These are phyloP conservation scores for Buceros bicornis DNA, from an alignment of 2,797 vertebrate species.

Conservation along the genomic window DNA sequence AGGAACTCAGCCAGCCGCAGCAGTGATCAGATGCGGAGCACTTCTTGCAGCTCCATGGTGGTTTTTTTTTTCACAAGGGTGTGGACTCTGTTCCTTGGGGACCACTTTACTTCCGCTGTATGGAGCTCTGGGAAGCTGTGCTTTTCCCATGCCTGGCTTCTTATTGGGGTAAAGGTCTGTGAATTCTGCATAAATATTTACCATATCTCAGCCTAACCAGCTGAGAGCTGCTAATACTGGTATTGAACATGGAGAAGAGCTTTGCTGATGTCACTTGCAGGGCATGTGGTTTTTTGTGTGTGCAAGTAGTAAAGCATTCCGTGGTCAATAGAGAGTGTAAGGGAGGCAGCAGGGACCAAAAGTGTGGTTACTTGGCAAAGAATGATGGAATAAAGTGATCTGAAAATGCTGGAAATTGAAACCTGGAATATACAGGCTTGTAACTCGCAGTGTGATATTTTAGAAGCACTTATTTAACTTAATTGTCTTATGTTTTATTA, in stretches of 20 bases:
- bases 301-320: not conserved
- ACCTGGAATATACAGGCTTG: not conserved
- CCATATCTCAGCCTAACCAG: constrained; percentile 50
- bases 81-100: constrained; percentile 55
- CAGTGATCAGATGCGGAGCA: not conserved
- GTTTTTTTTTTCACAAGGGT: not conserved
- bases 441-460: not conserved
- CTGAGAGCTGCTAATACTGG: constrained; percentile 43
- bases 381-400: not conserved
- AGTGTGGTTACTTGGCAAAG: not conserved
- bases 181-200: constrained; percentile 79
- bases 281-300: not conserved
- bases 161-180: constrained; percentile 79
- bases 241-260: not conserved
- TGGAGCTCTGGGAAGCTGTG: constrained; percentile 74
- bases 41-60: not conserved
- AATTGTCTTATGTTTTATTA: not conserved
- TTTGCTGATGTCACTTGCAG: constrained; percentile 8
- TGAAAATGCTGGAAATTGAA: not conserved
- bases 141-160: constrained; percentile 77
- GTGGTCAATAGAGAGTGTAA: not conserved
- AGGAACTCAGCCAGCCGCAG: not conserved
- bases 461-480: not conserved
- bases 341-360: not conserved
- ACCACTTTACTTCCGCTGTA: constrained; percentile 25